phyloP scores from a whole-genome alignment of 1,140 invertebrate species.

The Plectrocnemia conspersa region DNA sequence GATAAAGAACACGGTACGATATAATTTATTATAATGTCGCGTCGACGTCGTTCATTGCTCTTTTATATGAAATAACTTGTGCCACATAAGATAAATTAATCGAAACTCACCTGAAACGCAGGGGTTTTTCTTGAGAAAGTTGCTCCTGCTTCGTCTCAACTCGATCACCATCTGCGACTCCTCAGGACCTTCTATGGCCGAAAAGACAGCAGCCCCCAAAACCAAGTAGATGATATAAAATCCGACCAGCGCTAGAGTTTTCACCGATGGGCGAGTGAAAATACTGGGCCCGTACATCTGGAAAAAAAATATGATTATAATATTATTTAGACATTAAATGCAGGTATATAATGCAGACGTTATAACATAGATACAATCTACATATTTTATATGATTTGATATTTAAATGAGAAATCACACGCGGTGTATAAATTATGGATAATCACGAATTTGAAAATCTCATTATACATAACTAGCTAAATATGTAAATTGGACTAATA shows the following conservation, averaged over 20 bases:
- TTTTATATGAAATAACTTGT: not conserved
- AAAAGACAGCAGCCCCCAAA: constrained; percentile 66
- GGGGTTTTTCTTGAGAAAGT: constrained; percentile 58
- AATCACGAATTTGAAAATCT: too few species aligned
- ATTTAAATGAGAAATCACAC: too few species aligned
- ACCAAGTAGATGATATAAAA: constrained; percentile 26
- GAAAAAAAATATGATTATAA: constrained; percentile 12
- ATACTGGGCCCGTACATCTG: constrained; percentile 29
- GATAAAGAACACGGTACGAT: too few species aligned
- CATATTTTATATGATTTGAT: too few species aligned
- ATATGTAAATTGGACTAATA: too few species aligned
- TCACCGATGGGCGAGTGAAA: constrained; percentile 20
- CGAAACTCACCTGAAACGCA: constrained; percentile 57
- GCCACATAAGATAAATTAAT: constrained; percentile 1
- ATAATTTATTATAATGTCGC: too few species aligned
- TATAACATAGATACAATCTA: too few species aligned
- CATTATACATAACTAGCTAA: too few species aligned
- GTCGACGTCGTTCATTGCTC: too few species aligned
- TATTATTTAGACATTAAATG: too few species aligned
- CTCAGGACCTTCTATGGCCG: constrained; percentile 65
- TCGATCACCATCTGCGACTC: constrained; percentile 55
- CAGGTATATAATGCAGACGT: too few species aligned
- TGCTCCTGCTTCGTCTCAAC: constrained; percentile 50
- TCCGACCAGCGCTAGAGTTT: constrained; percentile 18
- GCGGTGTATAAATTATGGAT: too few species aligned